Evolutionary conservation across 2,113 vertebrate species (phyloP).

Genomic region (Thunnus maccoyii): DNA sequence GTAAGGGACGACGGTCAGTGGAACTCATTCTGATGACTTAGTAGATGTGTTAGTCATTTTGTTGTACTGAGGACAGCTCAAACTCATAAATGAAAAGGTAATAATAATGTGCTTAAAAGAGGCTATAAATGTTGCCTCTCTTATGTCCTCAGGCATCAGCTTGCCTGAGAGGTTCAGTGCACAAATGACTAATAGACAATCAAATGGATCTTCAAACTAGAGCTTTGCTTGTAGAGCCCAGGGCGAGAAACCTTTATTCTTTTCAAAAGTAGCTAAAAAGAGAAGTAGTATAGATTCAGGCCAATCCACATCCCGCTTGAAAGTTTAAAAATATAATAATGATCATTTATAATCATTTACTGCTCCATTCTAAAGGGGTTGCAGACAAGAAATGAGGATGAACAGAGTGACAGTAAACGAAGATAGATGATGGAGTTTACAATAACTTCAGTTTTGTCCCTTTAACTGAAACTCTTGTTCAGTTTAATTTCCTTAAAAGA

Average conservation of each 20-base stretch:
- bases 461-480: too few species aligned
- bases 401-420: not conserved
- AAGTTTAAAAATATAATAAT: slow-evolving; percentile 11
- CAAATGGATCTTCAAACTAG: slow-evolving; percentile 23
- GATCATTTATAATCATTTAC: slow-evolving; percentile 2
- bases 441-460: too few species aligned
- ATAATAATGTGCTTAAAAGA: slow-evolving; percentile 31
- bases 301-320: not conserved
- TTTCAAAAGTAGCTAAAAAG: slow-evolving; percentile 9
- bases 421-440: too few species aligned
- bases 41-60: not conserved
- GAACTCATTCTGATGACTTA: not conserved
- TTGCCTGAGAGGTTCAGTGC: slow-evolving; percentile 6
- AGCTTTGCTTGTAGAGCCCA: slow-evolving; percentile 16
- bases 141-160: slow-evolving; percentile 31
- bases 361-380: not conserved
- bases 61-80: not conserved
- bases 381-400: not conserved
- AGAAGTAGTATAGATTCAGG: slow-evolving; percentile 6
- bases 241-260: slow-evolving; percentile 24
- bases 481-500: too few species aligned
- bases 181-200: slow-evolving; percentile 25
- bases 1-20: not conserved
- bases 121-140: slow-evolving; percentile 10
- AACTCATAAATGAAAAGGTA: slow-evolving; percentile 14